Evolutionary conservation across 2,797 vertebrate species (phyloP).

Genomic region (Cuculus canorus): DNA sequence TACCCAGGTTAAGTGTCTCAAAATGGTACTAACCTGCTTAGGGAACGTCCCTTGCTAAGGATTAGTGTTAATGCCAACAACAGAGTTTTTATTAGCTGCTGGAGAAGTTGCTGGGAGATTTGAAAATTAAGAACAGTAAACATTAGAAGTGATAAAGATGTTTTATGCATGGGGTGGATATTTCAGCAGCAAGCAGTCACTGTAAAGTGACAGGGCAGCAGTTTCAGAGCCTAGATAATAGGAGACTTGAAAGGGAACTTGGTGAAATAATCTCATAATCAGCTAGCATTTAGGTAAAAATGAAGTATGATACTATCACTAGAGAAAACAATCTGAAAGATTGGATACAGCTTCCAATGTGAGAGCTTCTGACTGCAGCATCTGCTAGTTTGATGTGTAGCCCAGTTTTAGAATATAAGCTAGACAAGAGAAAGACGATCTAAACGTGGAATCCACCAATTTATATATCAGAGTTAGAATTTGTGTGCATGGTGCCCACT

Average conservation of each 20-base stretch:
- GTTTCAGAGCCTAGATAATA: neutral
- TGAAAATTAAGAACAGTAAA: constrained; percentile 34
- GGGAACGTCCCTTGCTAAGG: neutral
- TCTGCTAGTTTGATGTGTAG: neutral
- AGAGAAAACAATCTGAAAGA: neutral
- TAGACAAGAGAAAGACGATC: neutral
- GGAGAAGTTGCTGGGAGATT: constrained; percentile 5
- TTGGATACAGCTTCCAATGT: neutral
- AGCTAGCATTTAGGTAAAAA: neutral
- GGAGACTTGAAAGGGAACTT: neutral
- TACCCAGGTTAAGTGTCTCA: neutral
- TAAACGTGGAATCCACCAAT: neutral
- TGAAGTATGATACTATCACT: neutral
- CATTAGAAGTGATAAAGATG: neutral
- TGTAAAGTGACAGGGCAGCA: neutral
- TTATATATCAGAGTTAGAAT: neutral
- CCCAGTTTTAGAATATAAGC: neutral
- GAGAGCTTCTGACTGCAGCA: neutral
- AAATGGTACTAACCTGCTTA: neutral
- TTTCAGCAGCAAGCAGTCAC: neutral
- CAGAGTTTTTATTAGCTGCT: constrained; percentile 10
- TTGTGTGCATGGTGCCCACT: accelerated
- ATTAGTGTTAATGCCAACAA: neutral
- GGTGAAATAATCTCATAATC: neutral
- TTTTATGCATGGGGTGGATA: neutral